Evolutionary conservation across 2,888 invertebrate species (phyloP).

Genomic region (Chrysopilus asiliformis): DNA sequence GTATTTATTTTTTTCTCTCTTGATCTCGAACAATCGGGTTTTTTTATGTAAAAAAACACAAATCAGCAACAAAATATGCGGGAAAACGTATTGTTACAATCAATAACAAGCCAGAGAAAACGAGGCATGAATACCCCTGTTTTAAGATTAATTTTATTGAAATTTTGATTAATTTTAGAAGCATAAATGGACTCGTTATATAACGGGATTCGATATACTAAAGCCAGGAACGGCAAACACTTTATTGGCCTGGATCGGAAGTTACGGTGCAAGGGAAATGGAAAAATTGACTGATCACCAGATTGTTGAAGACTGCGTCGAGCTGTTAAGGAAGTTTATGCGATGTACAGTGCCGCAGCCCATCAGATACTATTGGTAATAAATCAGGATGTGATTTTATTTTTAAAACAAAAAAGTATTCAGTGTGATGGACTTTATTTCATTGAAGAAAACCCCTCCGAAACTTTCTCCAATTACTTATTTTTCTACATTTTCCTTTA

Average conservation of each 20-base stretch:
- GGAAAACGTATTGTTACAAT: too few species aligned
- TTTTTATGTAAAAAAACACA: too few species aligned
- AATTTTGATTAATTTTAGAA: slow-evolving; percentile 17
- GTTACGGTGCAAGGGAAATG: slow-evolving; percentile 43
- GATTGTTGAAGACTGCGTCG: slow-evolving; percentile 39
- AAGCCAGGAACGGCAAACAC: slow-evolving; percentile 37
- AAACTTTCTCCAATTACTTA: not conserved
- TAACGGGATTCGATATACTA: slow-evolving; percentile 52
- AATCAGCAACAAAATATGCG: too few species aligned
- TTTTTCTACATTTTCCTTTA: not conserved
- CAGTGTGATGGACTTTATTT: too few species aligned
- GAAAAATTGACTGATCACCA: slow-evolving; percentile 40
- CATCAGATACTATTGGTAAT: slow-evolving; percentile 36
- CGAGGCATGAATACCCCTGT: too few species aligned
- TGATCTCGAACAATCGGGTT: too few species aligned
- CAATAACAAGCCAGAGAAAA: too few species aligned
- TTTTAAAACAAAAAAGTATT: not conserved
- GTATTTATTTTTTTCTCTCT: too few species aligned
- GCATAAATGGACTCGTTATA: slow-evolving; percentile 41
- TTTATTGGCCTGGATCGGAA: slow-evolving; percentile 52
- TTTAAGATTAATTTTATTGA: too few species aligned
- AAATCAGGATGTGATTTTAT: slow-evolving; percentile 7
- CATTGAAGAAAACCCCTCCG: too few species aligned
- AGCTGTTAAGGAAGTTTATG: slow-evolving; percentile 40
- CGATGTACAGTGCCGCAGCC: slow-evolving; percentile 38